Conservation (phyloP, 2,113 vertebrate genomes). For the Hypocryptadius cinnamomeus region DNA sequence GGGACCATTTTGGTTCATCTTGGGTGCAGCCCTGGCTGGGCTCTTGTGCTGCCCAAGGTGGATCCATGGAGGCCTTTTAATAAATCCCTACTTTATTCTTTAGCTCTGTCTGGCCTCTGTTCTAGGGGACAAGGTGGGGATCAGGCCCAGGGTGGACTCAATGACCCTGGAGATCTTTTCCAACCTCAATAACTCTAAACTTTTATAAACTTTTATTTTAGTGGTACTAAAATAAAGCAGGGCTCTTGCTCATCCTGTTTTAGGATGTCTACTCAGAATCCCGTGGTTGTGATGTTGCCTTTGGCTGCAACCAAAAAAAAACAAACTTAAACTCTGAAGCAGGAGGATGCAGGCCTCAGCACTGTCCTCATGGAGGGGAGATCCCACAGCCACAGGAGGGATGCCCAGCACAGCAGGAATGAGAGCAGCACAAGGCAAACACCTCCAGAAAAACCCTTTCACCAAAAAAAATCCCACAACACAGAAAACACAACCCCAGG, state of each 20-base stretch:
- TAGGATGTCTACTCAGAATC: not conserved
- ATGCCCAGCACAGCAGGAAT: not conserved
- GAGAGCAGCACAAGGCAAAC: not conserved
- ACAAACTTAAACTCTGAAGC: not conserved
- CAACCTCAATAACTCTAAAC: fast-evolving
- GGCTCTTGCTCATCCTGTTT: not conserved
- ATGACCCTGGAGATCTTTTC: fast-evolving
- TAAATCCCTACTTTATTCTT: no score
- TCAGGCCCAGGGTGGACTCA: fast-evolving
- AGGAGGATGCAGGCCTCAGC: not conserved
- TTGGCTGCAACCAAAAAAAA: not conserved
- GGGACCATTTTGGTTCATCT: no score
- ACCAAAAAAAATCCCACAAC: not conserved
- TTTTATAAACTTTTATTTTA: no score
- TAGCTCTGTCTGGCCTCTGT: no score
- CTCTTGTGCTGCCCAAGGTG: no score
- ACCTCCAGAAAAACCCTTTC: not conserved
- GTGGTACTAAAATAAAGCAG: not conserved
- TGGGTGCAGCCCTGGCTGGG: no score
- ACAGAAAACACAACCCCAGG: not conserved
- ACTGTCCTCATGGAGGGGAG: fast-evolving
- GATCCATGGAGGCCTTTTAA: no score
- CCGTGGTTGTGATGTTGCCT: not conserved
- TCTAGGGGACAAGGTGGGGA: not conserved
- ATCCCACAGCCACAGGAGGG: not conserved